Percentiles rank a stretch among this genome's conserved stretches.
phyloP scores from a whole-genome alignment of 2,797 vertebrate genomes.

The Tamandua tetradactyla region DNA sequence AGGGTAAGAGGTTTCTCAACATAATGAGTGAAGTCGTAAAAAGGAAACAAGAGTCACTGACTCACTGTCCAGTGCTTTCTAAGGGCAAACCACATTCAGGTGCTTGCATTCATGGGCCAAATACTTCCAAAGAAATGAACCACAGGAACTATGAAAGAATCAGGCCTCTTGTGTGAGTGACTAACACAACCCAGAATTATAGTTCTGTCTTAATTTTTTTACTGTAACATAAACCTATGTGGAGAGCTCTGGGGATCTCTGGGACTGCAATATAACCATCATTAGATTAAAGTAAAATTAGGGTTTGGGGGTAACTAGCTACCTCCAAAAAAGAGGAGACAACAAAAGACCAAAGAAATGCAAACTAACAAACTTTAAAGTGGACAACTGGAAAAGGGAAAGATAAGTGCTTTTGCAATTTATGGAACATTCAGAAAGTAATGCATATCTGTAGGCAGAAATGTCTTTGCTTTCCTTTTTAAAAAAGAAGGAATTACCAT shows the following conservation, averaged over 20 bases:
- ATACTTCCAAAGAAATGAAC: slow-evolving; percentile 25
- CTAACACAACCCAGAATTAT: not conserved
- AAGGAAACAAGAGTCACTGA: slow-evolving; percentile 33
- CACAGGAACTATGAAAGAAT: not conserved
- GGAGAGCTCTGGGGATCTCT: not conserved
- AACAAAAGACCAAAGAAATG: not conserved
- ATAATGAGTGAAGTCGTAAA: not conserved
- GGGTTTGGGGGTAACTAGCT: not conserved
- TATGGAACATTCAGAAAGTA: not conserved
- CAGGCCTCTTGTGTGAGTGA: not conserved
- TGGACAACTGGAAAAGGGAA: not conserved
- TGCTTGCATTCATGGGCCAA: slow-evolving; percentile 34
- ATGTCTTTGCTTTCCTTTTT: not conserved
- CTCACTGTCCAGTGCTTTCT: slow-evolving; percentile 55
- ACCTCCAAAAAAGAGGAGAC: not conserved
- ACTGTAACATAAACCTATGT: not conserved
- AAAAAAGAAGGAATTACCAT: not conserved
- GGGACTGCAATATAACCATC: fast-evolving
- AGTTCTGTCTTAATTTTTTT: not conserved
- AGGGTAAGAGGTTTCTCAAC: slow-evolving; percentile 18
- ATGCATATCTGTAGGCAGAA: not conserved
- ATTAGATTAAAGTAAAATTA: not conserved
- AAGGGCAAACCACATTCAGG: not conserved
- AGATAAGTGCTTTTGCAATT: not conserved
- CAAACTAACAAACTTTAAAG: not conserved